Evolutionary conservation across 2,888 invertebrate species (phyloP).

Genomic region (Nephrotoma flavescens): DNA sequence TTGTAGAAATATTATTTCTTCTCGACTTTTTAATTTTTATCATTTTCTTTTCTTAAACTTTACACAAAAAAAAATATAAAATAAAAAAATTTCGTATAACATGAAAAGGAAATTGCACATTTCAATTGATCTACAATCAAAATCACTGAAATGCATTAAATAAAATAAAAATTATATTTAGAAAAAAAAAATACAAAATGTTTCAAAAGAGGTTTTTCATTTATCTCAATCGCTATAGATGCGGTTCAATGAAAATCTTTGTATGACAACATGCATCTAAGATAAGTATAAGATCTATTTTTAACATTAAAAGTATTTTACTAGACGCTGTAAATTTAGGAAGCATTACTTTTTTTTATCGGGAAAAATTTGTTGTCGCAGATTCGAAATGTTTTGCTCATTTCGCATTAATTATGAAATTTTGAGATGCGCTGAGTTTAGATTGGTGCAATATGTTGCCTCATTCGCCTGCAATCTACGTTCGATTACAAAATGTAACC

Average conservation of each 20-base stretch:
- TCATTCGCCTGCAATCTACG: no score
- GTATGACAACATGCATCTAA: no score
- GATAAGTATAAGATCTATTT: no score
- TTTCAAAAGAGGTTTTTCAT: background rate
- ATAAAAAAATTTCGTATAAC: background rate
- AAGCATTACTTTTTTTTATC: no score
- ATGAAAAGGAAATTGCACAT: background rate
- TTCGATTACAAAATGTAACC: no score
- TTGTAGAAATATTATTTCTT: background rate
- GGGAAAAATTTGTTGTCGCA: no score
- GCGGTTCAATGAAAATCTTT: background rate
- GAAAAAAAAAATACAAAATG: background rate
- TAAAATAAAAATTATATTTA: background rate
- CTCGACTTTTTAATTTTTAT: background rate
- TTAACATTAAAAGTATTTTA: no score
- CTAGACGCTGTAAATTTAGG: no score
- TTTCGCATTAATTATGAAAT: no score
- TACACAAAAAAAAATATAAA: background rate
- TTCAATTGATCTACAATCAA: background rate
- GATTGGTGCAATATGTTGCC: no score
- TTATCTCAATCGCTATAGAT: background rate
- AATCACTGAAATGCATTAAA: background rate
- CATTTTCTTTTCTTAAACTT: background rate
- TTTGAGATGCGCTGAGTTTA: no score
- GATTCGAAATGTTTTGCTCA: no score